These are phyloP conservation scores for Yoshiicerus persimilis DNA, from an alignment of 1,140 invertebrate species.

Conservation along the genomic window DNA sequence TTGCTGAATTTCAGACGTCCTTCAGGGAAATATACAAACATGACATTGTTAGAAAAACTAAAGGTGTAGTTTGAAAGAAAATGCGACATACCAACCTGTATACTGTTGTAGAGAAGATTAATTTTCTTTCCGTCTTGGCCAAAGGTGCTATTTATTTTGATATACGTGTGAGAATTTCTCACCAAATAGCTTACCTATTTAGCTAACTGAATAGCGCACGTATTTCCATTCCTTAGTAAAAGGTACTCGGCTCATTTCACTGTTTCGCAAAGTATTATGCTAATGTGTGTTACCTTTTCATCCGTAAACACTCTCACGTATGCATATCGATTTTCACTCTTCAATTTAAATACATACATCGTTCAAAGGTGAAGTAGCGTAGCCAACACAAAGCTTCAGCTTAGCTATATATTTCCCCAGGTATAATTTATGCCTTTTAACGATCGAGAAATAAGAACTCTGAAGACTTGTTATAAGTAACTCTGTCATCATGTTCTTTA, in stretches of 20 bases:
- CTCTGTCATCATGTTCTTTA: neutral
- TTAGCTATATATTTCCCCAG: neutral
- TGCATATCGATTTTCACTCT: neutral
- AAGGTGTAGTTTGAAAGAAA: neutral
- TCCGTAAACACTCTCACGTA: neutral
- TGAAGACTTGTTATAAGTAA: neutral
- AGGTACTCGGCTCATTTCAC: neutral
- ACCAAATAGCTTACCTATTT: neutral
- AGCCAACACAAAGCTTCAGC: neutral
- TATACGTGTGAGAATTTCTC: neutral
- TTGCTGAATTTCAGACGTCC: neutral
- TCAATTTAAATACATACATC: neutral
- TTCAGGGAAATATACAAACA: neutral
- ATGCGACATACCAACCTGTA: too few species aligned
- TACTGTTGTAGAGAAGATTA: too few species aligned
- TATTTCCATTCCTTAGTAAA: neutral
- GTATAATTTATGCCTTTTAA: neutral
- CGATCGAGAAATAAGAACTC: neutral
- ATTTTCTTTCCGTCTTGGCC: neutral
- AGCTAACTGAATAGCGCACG: neutral
- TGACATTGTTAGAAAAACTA: neutral
- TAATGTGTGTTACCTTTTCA: neutral
- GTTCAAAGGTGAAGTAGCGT: neutral
- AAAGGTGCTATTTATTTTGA: neutral
- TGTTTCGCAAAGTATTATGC: neutral